A percentile compares a stretch with the other conserved stretches of the same genome.
Evolutionary conservation across 2,888 invertebrate genomes (phyloP).

Genomic region (Yponomeuta malinellus): DNA sequence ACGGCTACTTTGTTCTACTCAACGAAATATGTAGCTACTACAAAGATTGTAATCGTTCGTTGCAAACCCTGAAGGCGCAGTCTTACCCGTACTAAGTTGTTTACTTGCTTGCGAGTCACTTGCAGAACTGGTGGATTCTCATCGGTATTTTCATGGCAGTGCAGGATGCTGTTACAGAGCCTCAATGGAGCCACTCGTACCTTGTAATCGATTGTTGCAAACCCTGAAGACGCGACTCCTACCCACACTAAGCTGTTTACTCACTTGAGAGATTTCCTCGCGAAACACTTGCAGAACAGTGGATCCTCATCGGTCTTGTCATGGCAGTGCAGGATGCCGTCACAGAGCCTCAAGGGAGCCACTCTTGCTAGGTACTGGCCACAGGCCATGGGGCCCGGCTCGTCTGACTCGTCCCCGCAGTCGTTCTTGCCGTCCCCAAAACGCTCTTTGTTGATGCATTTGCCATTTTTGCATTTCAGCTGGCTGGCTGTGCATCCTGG

Average conservation of each 20-base stretch:
- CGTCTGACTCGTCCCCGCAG: slow-evolving; percentile 84
- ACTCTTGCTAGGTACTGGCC: slow-evolving; percentile 81
- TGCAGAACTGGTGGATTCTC: slow-evolving; percentile 80
- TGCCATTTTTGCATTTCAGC: slow-evolving; percentile 80
- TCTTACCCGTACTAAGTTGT: neutral
- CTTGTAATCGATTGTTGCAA: slow-evolving; percentile 79
- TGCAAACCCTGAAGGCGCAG: too few species aligned
- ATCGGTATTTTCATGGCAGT: slow-evolving; percentile 86
- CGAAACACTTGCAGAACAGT: slow-evolving; percentile 77
- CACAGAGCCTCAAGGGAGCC: slow-evolving; percentile 82
- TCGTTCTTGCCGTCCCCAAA: slow-evolving; percentile 82
- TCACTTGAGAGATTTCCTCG: slow-evolving; percentile 48
- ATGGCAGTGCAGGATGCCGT: slow-evolving; percentile 84
- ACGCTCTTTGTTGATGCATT: slow-evolving; percentile 80
- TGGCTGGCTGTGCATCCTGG: slow-evolving; percentile 79
- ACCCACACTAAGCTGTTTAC: slow-evolving; percentile 19
- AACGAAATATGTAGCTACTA: too few species aligned
- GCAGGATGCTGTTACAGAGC: slow-evolving; percentile 85
- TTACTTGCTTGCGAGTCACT: slow-evolving; percentile 65
- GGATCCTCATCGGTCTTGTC: slow-evolving; percentile 87
- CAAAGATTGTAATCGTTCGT: too few species aligned
- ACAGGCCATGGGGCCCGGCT: slow-evolving; percentile 77
- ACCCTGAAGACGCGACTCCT: slow-evolving; percentile 65
- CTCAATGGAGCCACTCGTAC: slow-evolving; percentile 79
- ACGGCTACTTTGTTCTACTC: too few species aligned